Evolutionary conservation across 1,140 invertebrate genomes (phyloP).

Genomic region (Uloborus diversus): DNA sequence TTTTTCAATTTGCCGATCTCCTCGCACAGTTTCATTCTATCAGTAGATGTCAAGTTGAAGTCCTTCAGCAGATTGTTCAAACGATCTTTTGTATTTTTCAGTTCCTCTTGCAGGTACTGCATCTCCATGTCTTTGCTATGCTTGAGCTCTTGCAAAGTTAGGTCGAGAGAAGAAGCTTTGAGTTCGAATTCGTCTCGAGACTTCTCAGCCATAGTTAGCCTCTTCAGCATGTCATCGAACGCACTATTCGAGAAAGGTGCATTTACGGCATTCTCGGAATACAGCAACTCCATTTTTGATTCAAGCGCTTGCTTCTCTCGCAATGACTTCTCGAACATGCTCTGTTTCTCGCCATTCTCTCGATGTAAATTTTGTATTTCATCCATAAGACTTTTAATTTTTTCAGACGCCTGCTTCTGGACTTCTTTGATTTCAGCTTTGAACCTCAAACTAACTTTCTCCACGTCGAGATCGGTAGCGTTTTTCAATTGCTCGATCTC

Average conservation of each 20-base stretch:
- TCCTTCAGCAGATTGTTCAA: constrained; percentile 27
- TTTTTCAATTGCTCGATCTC: constrained; percentile 15
- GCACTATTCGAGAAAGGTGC: neutral
- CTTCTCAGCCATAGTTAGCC: constrained; percentile 13
- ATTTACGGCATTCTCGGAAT: constrained; percentile 4
- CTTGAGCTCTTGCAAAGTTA: neutral
- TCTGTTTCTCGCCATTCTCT: constrained; percentile 23
- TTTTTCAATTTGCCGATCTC: constrained; percentile 1
- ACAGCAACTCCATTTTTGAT: constrained; percentile 21
- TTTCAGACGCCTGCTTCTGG: neutral
- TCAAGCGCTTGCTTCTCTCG: constrained; percentile 35
- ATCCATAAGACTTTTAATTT: constrained; percentile 13
- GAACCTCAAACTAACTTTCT: constrained; percentile 13
- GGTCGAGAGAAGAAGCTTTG: neutral
- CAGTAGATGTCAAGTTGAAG: neutral
- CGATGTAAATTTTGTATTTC: constrained; percentile 18
- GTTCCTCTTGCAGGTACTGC: neutral
- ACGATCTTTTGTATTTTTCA: constrained; percentile 1
- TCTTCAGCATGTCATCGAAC: constrained; percentile 20
- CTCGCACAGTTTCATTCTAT: constrained; percentile 13
- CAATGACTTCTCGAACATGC: constrained; percentile 19
- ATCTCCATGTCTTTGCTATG: neutral
- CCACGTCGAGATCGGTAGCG: neutral
- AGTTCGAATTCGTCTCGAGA: constrained; percentile 25
- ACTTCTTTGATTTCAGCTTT: constrained; percentile 19